These are phyloP conservation scores for Ashinkailepas kermadecensis DNA, from an alignment of 2,888 invertebrate species.

Conservation along the genomic window DNA sequence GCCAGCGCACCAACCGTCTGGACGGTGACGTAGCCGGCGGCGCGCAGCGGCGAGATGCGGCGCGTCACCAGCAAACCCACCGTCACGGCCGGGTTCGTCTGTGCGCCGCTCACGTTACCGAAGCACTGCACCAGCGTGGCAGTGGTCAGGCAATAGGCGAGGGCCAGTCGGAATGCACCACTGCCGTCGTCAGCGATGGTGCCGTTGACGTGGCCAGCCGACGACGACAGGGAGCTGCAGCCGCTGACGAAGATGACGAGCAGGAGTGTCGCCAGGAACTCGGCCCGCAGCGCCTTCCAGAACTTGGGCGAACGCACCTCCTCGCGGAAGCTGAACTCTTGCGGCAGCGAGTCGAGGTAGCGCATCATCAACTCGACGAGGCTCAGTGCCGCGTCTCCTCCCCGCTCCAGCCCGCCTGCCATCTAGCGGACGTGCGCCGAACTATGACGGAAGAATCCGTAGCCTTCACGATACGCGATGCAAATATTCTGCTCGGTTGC, in stretches of 20 bases:
- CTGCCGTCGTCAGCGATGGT: slow-evolving; percentile 19
- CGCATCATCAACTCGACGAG: slow-evolving; percentile 9
- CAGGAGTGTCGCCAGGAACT: slow-evolving; percentile 41
- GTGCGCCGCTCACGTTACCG: slow-evolving; percentile 42
- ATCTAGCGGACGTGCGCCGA: background rate
- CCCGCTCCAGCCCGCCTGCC: background rate
- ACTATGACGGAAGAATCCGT: too few relatives aligned
- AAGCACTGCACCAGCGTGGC: slow-evolving; percentile 41
- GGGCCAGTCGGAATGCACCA: slow-evolving; percentile 27
- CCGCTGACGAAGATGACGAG: slow-evolving; percentile 35
- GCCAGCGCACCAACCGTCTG: slow-evolving; percentile 36
- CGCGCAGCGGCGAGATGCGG: slow-evolving; percentile 34
- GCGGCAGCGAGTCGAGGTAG: slow-evolving; percentile 17
- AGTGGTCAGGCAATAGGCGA: slow-evolving; percentile 40
- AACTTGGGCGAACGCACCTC: slow-evolving; percentile 33
- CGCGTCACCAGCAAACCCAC: slow-evolving; percentile 36
- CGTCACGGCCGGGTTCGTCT: slow-evolving; percentile 44
- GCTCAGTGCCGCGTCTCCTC: background rate
- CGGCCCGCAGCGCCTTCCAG: slow-evolving; percentile 43
- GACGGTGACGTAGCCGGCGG: slow-evolving; percentile 33
- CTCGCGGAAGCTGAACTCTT: background rate
- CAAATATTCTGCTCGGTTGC: too few relatives aligned
- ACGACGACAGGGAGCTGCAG: background rate
- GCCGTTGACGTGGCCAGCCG: too few relatives aligned
- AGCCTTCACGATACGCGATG: too few relatives aligned